Evolutionary conservation across 2,113 vertebrate genomes (phyloP).

Genomic region (Antigone vipio): DNA sequence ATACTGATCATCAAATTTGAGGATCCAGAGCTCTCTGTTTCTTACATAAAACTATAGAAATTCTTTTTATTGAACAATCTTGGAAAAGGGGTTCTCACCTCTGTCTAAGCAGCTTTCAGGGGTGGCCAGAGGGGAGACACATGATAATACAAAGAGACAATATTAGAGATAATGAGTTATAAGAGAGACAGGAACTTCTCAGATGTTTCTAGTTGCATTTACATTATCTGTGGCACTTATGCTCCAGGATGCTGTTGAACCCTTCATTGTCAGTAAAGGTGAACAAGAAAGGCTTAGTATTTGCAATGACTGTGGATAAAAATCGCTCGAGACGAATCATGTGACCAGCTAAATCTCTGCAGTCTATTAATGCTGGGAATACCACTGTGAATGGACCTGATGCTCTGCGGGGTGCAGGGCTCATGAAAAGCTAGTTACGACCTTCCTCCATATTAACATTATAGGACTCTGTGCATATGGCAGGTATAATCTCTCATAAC

Average conservation of each 20-base stretch:
- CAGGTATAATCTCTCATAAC: not conserved
- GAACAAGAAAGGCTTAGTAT: not conserved
- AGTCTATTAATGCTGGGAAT: not conserved
- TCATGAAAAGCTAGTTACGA: not conserved
- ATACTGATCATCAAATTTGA: not conserved
- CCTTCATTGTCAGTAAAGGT: not conserved
- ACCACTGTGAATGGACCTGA: not conserved
- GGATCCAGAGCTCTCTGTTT: not conserved
- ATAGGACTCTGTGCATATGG: not conserved
- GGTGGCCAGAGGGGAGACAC: not conserved
- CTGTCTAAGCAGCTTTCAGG: not conserved
- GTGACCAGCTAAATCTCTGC: not conserved
- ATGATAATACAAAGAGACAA: not conserved
- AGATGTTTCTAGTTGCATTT: not conserved
- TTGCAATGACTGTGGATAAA: not conserved
- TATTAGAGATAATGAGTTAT: not conserved
- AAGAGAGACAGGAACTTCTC: not conserved
- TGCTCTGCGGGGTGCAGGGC: not conserved
- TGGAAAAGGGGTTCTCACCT: not conserved
- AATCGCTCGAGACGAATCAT: not conserved
- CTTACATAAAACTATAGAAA: not conserved
- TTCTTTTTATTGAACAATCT: not conserved
- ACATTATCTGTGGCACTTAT: not conserved
- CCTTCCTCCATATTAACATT: not conserved
- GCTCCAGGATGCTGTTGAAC: not conserved